These are phyloP conservation scores for Chondrosia reniformis DNA, from an alignment of 37 sponge, comb jelly and placozoan species.

Conservation along the genomic window DNA sequence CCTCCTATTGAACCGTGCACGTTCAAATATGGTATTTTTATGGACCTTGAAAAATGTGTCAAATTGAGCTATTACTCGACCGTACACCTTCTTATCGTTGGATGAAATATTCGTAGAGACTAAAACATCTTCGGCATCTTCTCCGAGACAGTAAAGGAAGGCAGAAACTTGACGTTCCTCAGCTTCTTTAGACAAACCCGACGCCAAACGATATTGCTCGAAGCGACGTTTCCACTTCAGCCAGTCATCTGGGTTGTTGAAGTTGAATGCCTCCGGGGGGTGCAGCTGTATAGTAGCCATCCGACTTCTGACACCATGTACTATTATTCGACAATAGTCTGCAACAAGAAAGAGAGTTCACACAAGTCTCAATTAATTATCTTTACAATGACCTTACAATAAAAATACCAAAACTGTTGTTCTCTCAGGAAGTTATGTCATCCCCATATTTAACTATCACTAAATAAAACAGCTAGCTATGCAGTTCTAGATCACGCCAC, in stretches of 20 bases:
- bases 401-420: too few species aligned
- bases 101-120: conserved; percentile 2
- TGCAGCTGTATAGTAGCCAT: neutral
- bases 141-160: conserved; percentile 25
- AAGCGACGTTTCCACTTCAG: conserved; percentile 5
- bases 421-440: too few species aligned
- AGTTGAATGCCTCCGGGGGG: conserved; percentile 12
- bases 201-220: conserved; percentile 28
- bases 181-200: neutral
- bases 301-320: neutral
- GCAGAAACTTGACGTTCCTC: neutral
- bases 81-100: neutral
- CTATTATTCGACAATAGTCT: too few species aligned
- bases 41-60: conserved; percentile 9
- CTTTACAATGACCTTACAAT: too few species aligned
- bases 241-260: conserved; percentile 21
- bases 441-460: too few species aligned
- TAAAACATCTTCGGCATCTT: conserved; percentile 10
- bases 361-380: too few species aligned
- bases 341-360: too few species aligned
- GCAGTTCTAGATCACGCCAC: too few species aligned
- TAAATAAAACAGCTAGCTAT: too few species aligned
- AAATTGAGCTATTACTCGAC: neutral
- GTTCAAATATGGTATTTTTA: conserved; percentile 6
- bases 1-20: conserved; percentile 19